Conservation (phyloP, 2,797 vertebrate genomes). For the Typhlichthys subterraneus region DNA sequence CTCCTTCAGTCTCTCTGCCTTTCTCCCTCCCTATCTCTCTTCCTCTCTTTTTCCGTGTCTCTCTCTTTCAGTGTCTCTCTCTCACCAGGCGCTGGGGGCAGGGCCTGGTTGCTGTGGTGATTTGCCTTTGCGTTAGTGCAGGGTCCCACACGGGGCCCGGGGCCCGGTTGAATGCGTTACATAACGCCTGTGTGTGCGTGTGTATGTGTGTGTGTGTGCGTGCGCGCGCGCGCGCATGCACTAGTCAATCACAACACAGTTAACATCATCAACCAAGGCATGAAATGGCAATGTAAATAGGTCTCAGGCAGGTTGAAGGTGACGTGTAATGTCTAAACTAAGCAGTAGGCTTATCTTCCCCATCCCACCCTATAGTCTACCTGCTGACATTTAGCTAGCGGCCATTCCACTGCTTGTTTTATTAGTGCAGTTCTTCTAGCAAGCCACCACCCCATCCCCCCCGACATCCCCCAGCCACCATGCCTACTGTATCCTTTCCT, state of each 20-base stretch:
- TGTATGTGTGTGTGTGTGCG: no score
- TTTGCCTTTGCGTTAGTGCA: conserved; percentile 15
- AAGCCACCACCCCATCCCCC: neutral
- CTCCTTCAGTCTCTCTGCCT: conserved; percentile 5
- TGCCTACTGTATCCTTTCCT: conserved; percentile 7
- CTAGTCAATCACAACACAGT: conserved; percentile 5
- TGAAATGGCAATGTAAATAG: no score
- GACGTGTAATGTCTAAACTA: no score
- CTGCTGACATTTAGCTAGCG: conserved; percentile 24
- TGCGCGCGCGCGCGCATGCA: neutral
- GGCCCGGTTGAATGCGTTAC: conserved; percentile 26
- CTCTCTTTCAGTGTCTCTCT: conserved; percentile 4
- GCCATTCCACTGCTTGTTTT: conserved; percentile 29
- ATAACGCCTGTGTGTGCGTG: conserved; percentile 14
- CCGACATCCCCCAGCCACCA: neutral
- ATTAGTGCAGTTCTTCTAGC: conserved; percentile 23
- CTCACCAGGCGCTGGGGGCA: conserved; percentile 2
- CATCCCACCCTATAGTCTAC: neutral
- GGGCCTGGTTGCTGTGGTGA: conserved; percentile 68
- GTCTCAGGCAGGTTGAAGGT: no score
- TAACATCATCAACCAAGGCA: no score
- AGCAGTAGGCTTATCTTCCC: no score
- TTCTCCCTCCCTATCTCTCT: conserved; percentile 5
- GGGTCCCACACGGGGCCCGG: neutral
- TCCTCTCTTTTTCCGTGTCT: neutral